A percentile compares a stretch with the other conserved stretches of the same genome.
These are phyloP conservation scores for Coreius guichenoti DNA, from an alignment of 2,797 vertebrate species.

Conservation along the genomic window DNA sequence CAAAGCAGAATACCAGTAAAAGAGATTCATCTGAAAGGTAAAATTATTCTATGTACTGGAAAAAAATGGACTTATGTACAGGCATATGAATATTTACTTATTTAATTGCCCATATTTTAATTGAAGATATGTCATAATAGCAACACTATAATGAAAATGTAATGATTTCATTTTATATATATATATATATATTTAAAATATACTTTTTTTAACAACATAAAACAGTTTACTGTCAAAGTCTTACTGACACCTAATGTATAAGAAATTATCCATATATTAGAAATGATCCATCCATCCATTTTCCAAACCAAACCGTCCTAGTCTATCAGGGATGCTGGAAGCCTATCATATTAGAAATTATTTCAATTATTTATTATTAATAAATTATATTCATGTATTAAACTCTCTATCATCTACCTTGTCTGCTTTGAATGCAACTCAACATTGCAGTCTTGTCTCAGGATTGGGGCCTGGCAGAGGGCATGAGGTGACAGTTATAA, in stretches of 20 bases:
- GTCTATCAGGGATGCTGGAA: not conserved
- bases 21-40: too few relatives aligned
- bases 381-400: not conserved
- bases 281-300: not conserved
- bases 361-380: not conserved
- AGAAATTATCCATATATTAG: not conserved
- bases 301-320: not conserved
- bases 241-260: not conserved
- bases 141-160: too few relatives aligned
- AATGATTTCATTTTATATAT: too few relatives aligned
- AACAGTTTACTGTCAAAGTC: too few relatives aligned
- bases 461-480: not conserved
- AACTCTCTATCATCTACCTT: not conserved
- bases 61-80: too few relatives aligned
- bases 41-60: too few relatives aligned
- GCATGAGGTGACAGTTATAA: slow-evolving; percentile 28
- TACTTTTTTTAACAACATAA: too few relatives aligned
- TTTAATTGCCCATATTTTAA: too few relatives aligned
- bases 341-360: not conserved
- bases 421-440: not conserved
- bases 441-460: not conserved
- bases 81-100: too few relatives aligned
- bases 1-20: too few relatives aligned
- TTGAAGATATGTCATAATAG: too few relatives aligned
- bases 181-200: too few relatives aligned